Evolutionary conservation across 2,888 invertebrate species (phyloP).

Genomic region (Stenodema calcarata): DNA sequence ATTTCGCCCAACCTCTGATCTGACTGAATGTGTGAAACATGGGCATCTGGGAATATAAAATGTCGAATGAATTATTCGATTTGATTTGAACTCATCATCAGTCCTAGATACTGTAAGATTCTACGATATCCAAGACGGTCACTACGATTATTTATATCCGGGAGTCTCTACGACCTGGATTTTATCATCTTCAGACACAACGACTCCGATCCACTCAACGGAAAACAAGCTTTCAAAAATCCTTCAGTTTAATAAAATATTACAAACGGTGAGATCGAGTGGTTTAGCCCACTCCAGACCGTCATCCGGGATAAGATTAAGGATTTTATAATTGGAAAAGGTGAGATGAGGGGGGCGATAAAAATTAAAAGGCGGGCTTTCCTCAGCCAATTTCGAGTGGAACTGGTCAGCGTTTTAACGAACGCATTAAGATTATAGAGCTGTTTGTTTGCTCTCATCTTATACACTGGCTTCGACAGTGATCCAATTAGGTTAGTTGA

Average conservation of each 20-base stretch:
- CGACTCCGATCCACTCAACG: neutral
- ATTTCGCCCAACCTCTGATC: no score
- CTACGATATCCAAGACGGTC: no score
- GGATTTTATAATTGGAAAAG: slow-evolving; percentile 17
- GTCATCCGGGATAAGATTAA: slow-evolving; percentile 21
- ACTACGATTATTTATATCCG: neutral
- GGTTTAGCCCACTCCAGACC: neutral
- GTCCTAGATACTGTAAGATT: no score
- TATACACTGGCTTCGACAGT: neutral
- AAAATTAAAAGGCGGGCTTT: neutral
- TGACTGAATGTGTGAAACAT: no score
- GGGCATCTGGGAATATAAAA: no score
- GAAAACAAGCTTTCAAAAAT: slow-evolving; percentile 13
- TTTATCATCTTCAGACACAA: neutral
- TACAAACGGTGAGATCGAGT: neutral
- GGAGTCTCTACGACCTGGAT: neutral
- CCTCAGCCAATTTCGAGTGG: neutral
- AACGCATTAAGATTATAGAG: neutral
- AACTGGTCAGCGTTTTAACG: neutral
- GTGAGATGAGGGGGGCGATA: neutral
- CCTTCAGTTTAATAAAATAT: neutral
- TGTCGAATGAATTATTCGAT: no score
- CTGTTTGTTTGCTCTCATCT: neutral
- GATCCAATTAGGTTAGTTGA: neutral
- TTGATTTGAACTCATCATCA: no score